phyloP scores from a whole-genome alignment of 2,113 vertebrate genomes.

The Syngnathus floridae region DNA sequence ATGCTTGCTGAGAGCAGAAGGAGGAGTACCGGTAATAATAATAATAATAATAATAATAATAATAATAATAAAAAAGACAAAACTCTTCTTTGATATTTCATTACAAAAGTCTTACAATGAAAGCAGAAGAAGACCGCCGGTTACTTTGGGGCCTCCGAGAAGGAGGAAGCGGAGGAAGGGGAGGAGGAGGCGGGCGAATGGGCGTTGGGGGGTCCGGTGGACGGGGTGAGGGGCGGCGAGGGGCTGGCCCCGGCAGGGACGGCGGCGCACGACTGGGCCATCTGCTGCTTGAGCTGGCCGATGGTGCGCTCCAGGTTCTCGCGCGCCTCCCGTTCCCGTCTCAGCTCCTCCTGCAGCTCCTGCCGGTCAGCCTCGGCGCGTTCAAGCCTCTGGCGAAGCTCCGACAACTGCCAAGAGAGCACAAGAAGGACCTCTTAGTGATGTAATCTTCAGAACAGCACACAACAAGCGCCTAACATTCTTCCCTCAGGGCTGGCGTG shows the following conservation, averaged over 20 bases:
- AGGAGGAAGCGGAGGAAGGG: constrained; percentile 38
- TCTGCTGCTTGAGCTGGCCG: constrained; percentile 86
- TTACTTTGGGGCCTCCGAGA: constrained; percentile 59
- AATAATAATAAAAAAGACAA: constrained; percentile 17
- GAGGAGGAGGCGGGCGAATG: constrained; percentile 44
- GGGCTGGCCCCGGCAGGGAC: constrained; percentile 57
- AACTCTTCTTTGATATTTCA: constrained; percentile 44
- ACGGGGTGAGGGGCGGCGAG: constrained; percentile 58
- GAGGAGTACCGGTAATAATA: constrained; percentile 11
- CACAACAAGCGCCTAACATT: neutral
- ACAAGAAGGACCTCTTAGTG: neutral
- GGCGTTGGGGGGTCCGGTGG: constrained; percentile 44
- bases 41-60: constrained; percentile 13
- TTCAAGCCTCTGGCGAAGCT: constrained; percentile 84
- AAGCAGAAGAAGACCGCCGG: constrained; percentile 18
- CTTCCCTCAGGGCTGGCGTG: neutral
- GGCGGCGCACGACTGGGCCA: constrained; percentile 62
- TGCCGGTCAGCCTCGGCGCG: constrained; percentile 87
- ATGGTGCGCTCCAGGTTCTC: constrained; percentile 89
- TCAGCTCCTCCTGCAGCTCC: constrained; percentile 90
- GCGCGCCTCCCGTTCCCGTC: constrained; percentile 85
- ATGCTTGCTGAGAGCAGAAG: constrained; percentile 47
- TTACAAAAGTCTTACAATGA: constrained; percentile 48
- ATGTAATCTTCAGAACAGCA: neutral
- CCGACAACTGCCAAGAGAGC: constrained; percentile 74